phyloP scores from a whole-genome alignment of 2,888 invertebrate genomes.

The Habrosyne pyritoides region DNA sequence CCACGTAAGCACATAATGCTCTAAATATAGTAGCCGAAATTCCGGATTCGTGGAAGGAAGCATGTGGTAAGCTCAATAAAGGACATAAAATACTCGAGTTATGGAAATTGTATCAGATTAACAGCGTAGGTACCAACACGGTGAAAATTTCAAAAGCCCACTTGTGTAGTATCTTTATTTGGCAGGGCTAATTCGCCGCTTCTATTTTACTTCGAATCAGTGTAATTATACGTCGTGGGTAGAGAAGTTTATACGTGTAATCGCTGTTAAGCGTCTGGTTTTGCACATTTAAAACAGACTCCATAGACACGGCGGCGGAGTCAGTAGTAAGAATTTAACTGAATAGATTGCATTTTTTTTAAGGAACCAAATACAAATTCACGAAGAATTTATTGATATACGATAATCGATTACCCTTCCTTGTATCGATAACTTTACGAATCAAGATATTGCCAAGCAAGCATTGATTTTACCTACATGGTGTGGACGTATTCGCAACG shows the following conservation, averaged over 20 bases:
- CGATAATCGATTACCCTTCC: not conserved
- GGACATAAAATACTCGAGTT: conserved; percentile 19
- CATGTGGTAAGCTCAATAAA: conserved; percentile 11
- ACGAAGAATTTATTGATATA: not conserved
- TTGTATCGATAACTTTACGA: not conserved
- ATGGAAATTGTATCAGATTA: conserved; percentile 46
- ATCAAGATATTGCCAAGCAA: not conserved
- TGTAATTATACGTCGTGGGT: too few species aligned
- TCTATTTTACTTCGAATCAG: too few species aligned
- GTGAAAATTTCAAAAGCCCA: not conserved
- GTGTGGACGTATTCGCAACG: not conserved
- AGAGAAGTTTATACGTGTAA: too few species aligned
- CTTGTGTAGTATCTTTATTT: too few species aligned
- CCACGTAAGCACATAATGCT: conserved; percentile 47
- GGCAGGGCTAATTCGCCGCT: too few species aligned
- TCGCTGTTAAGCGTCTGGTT: not conserved
- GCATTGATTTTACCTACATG: not conserved
- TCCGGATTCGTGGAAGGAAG: conserved; percentile 44
- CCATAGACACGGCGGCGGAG: not conserved
- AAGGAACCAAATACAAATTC: not conserved
- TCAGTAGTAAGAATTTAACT: not conserved
- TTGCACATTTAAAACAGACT: not conserved
- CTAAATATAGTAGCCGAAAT: conserved; percentile 27
- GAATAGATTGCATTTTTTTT: not conserved
- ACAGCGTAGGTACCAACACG: not conserved